Evolutionary conservation across 30 jellyfish, hydroid and myxozoan genomes (phyloP).

Genomic region (Sanderia malayensis): DNA sequence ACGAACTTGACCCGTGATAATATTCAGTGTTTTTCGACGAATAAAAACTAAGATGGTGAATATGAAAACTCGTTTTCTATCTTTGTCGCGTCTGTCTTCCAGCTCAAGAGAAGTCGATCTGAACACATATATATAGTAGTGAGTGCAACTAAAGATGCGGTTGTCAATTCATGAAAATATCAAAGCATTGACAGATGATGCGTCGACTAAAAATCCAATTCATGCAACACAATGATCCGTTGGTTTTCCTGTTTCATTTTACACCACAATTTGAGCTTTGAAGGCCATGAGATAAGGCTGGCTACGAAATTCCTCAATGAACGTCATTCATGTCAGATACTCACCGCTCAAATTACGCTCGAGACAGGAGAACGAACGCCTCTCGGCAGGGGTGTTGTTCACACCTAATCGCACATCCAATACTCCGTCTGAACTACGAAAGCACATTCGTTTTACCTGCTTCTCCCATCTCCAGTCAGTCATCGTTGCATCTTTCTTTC

Average conservation of each 20-base stretch:
- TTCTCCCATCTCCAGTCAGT: neutral
- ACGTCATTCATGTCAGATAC: constrained; percentile 44
- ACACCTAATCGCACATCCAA: constrained; percentile 54
- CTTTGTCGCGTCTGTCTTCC: too few species aligned
- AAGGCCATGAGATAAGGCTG: constrained; percentile 5
- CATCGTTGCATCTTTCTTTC: too few species aligned
- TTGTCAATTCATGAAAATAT: constrained; percentile 10
- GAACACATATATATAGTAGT: neutral
- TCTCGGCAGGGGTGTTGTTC: constrained; percentile 37
- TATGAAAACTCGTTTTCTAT: too few species aligned
- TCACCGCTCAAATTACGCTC: constrained; percentile 26
- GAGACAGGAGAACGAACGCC: constrained; percentile 14
- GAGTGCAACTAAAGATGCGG: constrained; percentile 7
- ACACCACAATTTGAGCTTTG: constrained; percentile 24
- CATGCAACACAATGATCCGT: constrained; percentile 20
- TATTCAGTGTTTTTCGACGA: neutral
- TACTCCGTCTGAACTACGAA: neutral
- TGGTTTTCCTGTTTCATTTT: constrained; percentile 2
- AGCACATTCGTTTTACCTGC: too few species aligned
- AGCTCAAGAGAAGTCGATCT: too few species aligned
- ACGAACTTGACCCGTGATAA: neutral
- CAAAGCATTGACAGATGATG: constrained; percentile 5
- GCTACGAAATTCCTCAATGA: neutral
- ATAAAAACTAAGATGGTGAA: neutral
- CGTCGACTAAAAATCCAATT: constrained; percentile 23